Base-by-base conservation (phyloP, 2,113 vertebrate species). In the Lethenteron reissneri region DNA sequence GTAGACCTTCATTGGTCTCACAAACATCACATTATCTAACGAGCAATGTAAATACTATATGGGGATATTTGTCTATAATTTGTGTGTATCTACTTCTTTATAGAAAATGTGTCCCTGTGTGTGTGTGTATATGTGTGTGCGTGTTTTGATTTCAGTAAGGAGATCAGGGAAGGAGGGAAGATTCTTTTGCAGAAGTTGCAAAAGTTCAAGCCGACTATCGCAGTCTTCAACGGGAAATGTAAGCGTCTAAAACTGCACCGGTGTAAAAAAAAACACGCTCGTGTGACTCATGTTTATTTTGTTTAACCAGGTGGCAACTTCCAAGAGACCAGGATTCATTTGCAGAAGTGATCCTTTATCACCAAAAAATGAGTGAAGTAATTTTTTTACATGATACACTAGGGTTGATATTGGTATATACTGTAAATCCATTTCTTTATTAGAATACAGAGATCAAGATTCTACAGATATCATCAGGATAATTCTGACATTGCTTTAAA, bases 171-270 rank as follows among this genome's bases (percentile, higher is more conserved):
- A 87, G 92, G 95, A 79, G 95, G 92, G 56, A 84, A 84, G 77
- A 94, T 99, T 80, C 85, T 99, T 17, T 81, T 90, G 75, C 87
- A 96, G 84, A 99, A 99, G 79, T 78, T 99, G 75, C 90, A 85
- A 69, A 89, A 92, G 74, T 99, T 81, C 76, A 90, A 86, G 76
- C 95, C 95, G 72, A 88, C 90, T 57, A 91, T 99, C 82, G 95
- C 90, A 56, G 92, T 82, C 77, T 99, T 97, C 81, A 99, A 99
- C 81, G 95, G 95, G 80, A 99, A 99, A 92, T 99, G 92, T 97
- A 79, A 87, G 89, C 12, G 41, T 41, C 41, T 7, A 5, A 41
- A 41, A 41, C 41, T 41, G 4, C 41, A 41, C 41, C 41, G 41
- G 41, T 41, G 41, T 41, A 6, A 41, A 41, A 6, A 41, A 41